Evolutionary conservation across 92 coral and sea anemone genomes (phyloP), one percentile per base, ranked within the genome.

Genomic region (Micromussa lordhowensis): DNA sequence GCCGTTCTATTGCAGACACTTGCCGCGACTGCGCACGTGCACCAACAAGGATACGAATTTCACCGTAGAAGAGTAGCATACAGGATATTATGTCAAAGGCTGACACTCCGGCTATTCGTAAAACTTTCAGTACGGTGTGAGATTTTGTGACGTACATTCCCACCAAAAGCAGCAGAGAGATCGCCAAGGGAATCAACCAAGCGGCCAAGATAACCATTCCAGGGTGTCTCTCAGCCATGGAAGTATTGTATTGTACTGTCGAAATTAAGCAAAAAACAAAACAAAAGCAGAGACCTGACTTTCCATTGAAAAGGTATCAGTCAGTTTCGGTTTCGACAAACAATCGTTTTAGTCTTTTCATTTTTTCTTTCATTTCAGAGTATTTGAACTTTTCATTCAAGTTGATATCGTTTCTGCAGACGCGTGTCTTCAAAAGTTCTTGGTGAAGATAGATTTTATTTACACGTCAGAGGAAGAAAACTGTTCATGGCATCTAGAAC

Each of bases 131-230:
- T 13, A 36, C 57, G 13, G 73, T 75, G 28, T 48, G 35, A 1
- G 88, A 84, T n/a, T 34, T 74, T 17, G 88, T 84, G 58, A 36
- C 53, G 59, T 74, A 75, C 29, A 57, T 22, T 74, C 81, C 72
- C 28, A 74, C 24, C 21, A 84, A 54, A 54, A 58, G 71, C 35
- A 32, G 58, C n/a, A 59, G 11, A 26, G 81, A 59, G 57, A 84
- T 84, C 28, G 70, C n/a, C 8, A 84, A 58, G 3, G 88, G 34
- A 49, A 84, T n/a, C 17, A 55, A 57, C 88, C 88, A 84, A 14
- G 87, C 70, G 1, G 44, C 17, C n/a, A 57, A 11, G 53, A 84
- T 84, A 16, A 84, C 34, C 36, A 26, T 22, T 7, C 51, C 54
- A 4, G 74, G 80, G 30, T 58, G 79, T 35, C 88, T 55, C n/a